Conservation (phyloP, 1,140 invertebrate genomes). For the Macrobrachium rosenbergii region DNA sequence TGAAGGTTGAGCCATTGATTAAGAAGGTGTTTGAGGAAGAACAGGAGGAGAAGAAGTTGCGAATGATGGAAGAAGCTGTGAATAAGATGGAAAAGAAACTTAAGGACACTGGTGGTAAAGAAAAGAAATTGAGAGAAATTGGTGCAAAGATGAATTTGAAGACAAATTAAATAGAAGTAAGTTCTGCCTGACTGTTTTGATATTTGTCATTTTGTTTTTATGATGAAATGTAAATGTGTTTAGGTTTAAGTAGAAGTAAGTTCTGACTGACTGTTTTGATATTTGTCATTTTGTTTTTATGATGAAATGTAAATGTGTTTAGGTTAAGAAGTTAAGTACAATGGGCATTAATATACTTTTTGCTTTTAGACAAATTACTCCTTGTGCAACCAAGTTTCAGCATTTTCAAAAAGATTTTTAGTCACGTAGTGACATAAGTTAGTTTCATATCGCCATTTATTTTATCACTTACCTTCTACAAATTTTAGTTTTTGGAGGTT, state of each 20-base stretch:
- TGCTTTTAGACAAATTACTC: too few relatives aligned
- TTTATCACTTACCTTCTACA: too few relatives aligned
- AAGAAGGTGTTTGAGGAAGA: conserved; percentile 86
- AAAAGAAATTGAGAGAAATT: conserved; percentile 69
- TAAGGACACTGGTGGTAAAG: conserved; percentile 72
- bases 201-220: neutral
- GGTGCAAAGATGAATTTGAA: conserved; percentile 15
- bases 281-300: neutral
- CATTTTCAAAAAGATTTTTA: too few relatives aligned
- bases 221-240: neutral
- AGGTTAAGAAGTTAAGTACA: neutral
- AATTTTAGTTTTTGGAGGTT: too few relatives aligned
- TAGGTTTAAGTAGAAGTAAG: conserved; percentile 18
- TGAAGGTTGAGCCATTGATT: conserved; percentile 82
- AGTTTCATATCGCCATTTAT: too few relatives aligned
- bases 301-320: neutral
- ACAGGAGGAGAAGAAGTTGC: conserved; percentile 84
- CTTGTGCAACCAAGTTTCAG: too few relatives aligned
- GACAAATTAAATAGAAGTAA: conserved; percentile 26
- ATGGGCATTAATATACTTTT: too few relatives aligned
- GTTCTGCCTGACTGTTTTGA: neutral
- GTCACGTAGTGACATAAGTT: too few relatives aligned
- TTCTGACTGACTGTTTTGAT: neutral
- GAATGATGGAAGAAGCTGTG: conserved; percentile 87
- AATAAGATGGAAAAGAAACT: conserved; percentile 84